Evolutionary conservation across 2,888 invertebrate genomes (phyloP), one percentile per base, ranked within the genome.

Genomic region (Pseudococcus viburni): DNA sequence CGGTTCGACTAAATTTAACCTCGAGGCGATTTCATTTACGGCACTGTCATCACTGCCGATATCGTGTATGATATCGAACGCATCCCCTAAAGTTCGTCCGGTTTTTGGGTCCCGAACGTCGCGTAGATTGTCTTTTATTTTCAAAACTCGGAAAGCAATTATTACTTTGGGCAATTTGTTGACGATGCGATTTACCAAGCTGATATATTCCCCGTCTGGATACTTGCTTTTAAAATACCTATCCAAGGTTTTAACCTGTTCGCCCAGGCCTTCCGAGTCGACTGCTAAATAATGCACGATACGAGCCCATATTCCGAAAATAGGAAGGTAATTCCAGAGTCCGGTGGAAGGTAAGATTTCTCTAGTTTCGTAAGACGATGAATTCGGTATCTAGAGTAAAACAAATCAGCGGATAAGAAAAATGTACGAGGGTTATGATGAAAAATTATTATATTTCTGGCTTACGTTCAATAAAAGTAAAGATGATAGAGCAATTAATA

Each of bases 301-400:
- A 19, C 85, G 59, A n/a, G 51, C 85, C 59, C 64, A 85, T 42
- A 85, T 64, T 17, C 85, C 85, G n/a, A 42, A 55, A 85, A 85
- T 26, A 17, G 59, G 55, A 8, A 85, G 26, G 19, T 59, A 85
- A 59, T 85, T 85, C 85, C 85, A 85, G n/a, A 26, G 42, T 39
- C 85, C 85, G 6, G 85, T 85, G 9, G 19, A 19, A 3, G 55
- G 80, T 83, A 83, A 19, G 19, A 46, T 42, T 83, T 83, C 80
- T 19, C 80, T 42, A 4, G 80, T 83, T 46, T 83, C 19, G 22
- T 83, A 83, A 12, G 46, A 19, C n/a, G 39, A 46, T 19, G 19
- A 46, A 9, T 83, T 46, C 8, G 46, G 15, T 19, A 83, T 5
- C 80, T 83, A n/a, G 9, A 19, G 33, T 0, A n/a, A 17, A 77